Evolutionary conservation across 2,113 vertebrate species (phyloP).

Genomic region (Gulo gulo): DNA sequence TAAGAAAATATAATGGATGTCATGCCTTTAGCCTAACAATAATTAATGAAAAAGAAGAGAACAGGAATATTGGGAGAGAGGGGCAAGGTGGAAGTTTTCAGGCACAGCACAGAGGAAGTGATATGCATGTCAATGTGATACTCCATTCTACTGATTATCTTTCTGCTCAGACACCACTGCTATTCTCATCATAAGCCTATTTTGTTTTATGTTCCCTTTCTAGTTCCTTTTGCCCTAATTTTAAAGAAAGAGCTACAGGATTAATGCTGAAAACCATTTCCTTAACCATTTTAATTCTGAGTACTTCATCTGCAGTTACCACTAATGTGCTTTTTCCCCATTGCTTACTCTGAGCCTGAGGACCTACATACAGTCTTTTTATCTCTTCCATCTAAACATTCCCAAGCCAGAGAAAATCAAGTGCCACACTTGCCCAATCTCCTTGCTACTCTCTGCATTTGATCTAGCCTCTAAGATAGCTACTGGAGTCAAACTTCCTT

Average conservation of each 20-base stretch:
- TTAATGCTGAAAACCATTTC: background rate
- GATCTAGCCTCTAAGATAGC: background rate
- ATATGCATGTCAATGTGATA: background rate
- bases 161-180: background rate
- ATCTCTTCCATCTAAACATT: background rate
- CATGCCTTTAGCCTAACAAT: background rate
- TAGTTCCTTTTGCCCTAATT: background rate
- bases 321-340: background rate
- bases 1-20: background rate
- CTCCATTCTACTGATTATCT: background rate
- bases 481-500: background rate
- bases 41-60: background rate
- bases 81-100: background rate
- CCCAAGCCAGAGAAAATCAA: background rate
- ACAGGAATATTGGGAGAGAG: background rate
- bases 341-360: background rate
- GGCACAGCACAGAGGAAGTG: background rate
- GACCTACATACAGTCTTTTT: background rate
- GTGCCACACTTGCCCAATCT: background rate
- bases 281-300: background rate
- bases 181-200: background rate
- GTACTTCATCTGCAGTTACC: background rate
- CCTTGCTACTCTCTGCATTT: background rate
- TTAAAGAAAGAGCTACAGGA: background rate
- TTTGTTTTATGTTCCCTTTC: background rate